A percentile compares a stretch with the other conserved stretches of the same genome.
Evolutionary conservation across 1,140 invertebrate species (phyloP).

Genomic region (Thrips palmi): DNA sequence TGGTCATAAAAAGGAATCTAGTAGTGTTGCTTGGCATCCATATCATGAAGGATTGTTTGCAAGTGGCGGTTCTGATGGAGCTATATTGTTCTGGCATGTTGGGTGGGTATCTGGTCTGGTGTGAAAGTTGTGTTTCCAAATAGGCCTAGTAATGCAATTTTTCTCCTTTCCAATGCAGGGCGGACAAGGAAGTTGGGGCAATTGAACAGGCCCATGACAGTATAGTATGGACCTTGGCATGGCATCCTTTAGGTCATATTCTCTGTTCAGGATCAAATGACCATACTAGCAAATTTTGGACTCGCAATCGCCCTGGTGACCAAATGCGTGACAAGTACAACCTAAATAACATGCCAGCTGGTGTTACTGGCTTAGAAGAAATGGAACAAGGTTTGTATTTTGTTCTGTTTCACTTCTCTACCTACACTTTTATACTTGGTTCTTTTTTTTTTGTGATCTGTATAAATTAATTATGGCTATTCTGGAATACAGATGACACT

Average conservation of each 20-base stretch:
- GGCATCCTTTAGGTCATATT: slow-evolving; percentile 98
- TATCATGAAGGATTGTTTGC: slow-evolving; percentile 90
- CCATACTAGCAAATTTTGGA: slow-evolving; percentile 98
- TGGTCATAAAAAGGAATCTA: slow-evolving; percentile 97
- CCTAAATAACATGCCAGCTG: slow-evolving; percentile 77
- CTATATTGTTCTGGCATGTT: slow-evolving; percentile 97
- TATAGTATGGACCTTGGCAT: slow-evolving; percentile 96
- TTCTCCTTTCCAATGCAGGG: slow-evolving; percentile 33
- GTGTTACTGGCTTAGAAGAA: slow-evolving; percentile 48
- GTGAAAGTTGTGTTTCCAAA: slow-evolving; percentile 12
- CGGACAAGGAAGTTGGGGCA: slow-evolving; percentile 92
- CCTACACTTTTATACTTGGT: too few relatives aligned
- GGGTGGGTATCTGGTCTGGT: slow-evolving; percentile 37
- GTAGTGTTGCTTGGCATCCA: slow-evolving; percentile 94
- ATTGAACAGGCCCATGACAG: slow-evolving; percentile 98
- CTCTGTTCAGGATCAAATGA: slow-evolving; percentile 96
- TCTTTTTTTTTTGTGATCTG: background rate
- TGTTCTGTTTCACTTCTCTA: too few relatives aligned
- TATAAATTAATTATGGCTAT: background rate
- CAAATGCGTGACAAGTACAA: slow-evolving; percentile 94
- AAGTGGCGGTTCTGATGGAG: slow-evolving; percentile 92
- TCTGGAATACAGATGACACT: slow-evolving; percentile 28
- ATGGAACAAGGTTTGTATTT: slow-evolving; percentile 39
- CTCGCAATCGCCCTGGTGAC: slow-evolving; percentile 93
- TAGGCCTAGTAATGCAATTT: slow-evolving; percentile 10